Percentiles rank a stretch among this genome's conserved stretches.
Conservation (phyloP, 2,888 invertebrate genomes). For the Nycteola revayana region DNA sequence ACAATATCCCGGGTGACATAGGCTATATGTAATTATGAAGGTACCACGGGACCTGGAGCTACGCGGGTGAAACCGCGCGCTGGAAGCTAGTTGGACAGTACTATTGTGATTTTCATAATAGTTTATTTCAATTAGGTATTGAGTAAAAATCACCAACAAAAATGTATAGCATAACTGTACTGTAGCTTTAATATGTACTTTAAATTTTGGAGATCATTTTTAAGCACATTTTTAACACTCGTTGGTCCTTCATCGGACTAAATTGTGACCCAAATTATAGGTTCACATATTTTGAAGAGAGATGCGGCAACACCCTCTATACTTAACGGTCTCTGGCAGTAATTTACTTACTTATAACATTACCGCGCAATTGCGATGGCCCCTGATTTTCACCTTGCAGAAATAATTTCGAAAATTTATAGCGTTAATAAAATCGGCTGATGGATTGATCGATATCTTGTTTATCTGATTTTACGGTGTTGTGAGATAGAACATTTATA, state of each 20-base stretch:
- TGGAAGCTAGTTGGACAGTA: too few species aligned
- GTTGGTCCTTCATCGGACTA: constrained; percentile 12
- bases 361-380: constrained; percentile 44
- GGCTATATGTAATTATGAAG: too few species aligned
- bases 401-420: constrained; percentile 58
- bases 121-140: constrained; percentile 20
- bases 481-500: too few species aligned
- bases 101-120: too few species aligned
- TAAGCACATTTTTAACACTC: constrained; percentile 23
- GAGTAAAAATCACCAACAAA: constrained; percentile 11
- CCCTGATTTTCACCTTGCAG: constrained; percentile 43
- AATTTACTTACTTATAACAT: constrained; percentile 56
- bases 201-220: too few species aligned
- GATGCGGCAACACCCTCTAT: constrained; percentile 37
- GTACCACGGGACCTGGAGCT: too few species aligned
- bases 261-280: constrained; percentile 34
- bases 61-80: too few species aligned
- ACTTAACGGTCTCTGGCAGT: constrained; percentile 46
- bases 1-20: too few species aligned
- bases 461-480: constrained; percentile 29
- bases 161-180: constrained; percentile 28
- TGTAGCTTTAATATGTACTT: too few species aligned
- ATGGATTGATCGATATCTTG: constrained; percentile 56
- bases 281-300: constrained; percentile 23
- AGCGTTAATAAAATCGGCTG: constrained; percentile 50